These are phyloP conservation scores for Torymus texanus DNA, from an alignment of 2,888 invertebrate species.

Conservation along the genomic window DNA sequence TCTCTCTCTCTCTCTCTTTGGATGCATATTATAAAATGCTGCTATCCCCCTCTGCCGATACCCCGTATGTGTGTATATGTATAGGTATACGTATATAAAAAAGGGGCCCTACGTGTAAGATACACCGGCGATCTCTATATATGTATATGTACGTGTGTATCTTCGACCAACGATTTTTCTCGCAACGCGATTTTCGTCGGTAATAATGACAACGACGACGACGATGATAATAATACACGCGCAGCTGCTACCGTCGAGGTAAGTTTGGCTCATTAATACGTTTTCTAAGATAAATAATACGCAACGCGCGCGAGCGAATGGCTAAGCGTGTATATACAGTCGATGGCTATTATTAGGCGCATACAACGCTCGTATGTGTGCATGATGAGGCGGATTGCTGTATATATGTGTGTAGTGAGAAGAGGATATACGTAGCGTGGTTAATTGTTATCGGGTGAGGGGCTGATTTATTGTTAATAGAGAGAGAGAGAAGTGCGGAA, in stretches of 20 bases:
- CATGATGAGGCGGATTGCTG: neutral
- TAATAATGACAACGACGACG: neutral
- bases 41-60: slow-evolving; percentile 9
- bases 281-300: slow-evolving; percentile 48
- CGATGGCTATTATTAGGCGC: slow-evolving; percentile 8
- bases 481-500: neutral
- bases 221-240: neutral
- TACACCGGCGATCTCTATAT: slow-evolving; percentile 16
- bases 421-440: neutral
- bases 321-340: neutral
- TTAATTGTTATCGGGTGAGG: slow-evolving; percentile 37
- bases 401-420: neutral
- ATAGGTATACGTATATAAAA: slow-evolving; percentile 9
- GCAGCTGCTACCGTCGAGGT: slow-evolving; percentile 3
- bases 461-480: slow-evolving; percentile 33
- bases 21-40: slow-evolving; percentile 42
- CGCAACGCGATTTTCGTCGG: slow-evolving; percentile 36
- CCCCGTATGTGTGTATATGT: no score
- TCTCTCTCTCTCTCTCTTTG: slow-evolving; percentile 9
- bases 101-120: slow-evolving; percentile 12
- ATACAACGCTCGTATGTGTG: neutral
- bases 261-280: slow-evolving; percentile 33
- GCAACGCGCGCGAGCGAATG: neutral
- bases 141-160: neutral
- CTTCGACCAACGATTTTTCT: slow-evolving; percentile 40